A percentile compares a stretch with the other conserved stretches of the same genome.
These are phyloP conservation scores for Philaethria dido DNA, from an alignment of 2,888 invertebrate species.

Conservation along the genomic window DNA sequence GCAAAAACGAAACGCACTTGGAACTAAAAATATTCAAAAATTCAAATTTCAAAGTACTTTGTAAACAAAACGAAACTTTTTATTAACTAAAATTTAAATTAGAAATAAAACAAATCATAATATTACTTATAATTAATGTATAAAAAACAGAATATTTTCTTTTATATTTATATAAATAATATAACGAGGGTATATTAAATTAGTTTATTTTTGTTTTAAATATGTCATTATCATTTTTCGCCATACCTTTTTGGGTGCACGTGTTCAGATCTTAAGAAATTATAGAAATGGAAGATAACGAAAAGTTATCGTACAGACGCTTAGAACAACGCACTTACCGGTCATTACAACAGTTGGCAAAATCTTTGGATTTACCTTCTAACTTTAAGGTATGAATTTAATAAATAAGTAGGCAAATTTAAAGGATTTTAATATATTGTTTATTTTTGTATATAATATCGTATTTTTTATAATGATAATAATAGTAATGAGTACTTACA, in stretches of 20 bases:
- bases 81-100: neutral
- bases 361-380: conserved; percentile 63
- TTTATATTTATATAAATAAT: neutral
- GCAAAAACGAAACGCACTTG: too few species aligned
- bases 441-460: too few species aligned
- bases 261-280: conserved; percentile 36
- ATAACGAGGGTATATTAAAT: conserved; percentile 26
- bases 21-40: too few species aligned
- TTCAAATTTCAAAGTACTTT: conserved; percentile 11
- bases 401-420: neutral
- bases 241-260: conserved; percentile 32
- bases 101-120: neutral
- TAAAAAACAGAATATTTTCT: neutral
- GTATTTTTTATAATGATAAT: neutral
- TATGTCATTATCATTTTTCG: conserved; percentile 16
- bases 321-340: conserved; percentile 62
- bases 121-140: neutral
- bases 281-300: conserved; percentile 46
- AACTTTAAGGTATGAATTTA: conserved; percentile 64
- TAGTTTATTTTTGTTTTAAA: conserved; percentile 12
- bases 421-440: too few species aligned
- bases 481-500: conserved; percentile 46
- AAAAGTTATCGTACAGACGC: conserved; percentile 46
- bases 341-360: conserved; percentile 65
- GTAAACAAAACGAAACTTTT: neutral